Evolutionary conservation across 2,113 vertebrate species (phyloP).

Genomic region (Dinomys branickii): DNA sequence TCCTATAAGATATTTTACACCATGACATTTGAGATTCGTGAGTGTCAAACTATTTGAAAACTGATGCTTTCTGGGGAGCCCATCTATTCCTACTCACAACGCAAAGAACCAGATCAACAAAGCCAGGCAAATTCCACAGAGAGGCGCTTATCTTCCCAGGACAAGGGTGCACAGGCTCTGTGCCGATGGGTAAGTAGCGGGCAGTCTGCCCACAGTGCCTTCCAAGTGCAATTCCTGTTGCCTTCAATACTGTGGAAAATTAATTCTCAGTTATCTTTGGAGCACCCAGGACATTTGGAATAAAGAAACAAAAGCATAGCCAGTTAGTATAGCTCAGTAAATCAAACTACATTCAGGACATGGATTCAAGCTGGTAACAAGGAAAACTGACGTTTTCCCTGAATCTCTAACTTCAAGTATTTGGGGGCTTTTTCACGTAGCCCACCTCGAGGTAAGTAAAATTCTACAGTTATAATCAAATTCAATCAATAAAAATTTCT

Average conservation of each 20-base stretch:
- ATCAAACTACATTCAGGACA: background rate
- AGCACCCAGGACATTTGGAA: background rate
- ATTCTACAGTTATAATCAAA: background rate
- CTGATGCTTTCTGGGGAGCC: background rate
- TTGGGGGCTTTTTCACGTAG: background rate
- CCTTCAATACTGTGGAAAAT: background rate
- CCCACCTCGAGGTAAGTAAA: background rate
- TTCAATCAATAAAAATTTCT: background rate
- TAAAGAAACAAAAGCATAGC: background rate
- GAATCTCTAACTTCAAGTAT: background rate
- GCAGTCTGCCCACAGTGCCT: too few relatives aligned
- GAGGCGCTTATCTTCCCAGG: background rate
- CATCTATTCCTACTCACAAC: background rate
- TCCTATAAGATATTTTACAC: background rate
- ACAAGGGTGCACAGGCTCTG: rapidly evolving
- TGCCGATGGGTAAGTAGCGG: background rate
- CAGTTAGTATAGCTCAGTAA: background rate
- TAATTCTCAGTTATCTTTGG: background rate
- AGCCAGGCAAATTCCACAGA: background rate
- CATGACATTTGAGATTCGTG: background rate
- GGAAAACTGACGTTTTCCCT: background rate
- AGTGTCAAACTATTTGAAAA: background rate
- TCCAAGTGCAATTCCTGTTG: background rate
- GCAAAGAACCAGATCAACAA: background rate
- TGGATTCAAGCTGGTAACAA: background rate